Evolutionary conservation across 2,113 vertebrate species (phyloP), one percentile per base, ranked within the genome.

Genomic region (Rhinichthys klamathensis): DNA sequence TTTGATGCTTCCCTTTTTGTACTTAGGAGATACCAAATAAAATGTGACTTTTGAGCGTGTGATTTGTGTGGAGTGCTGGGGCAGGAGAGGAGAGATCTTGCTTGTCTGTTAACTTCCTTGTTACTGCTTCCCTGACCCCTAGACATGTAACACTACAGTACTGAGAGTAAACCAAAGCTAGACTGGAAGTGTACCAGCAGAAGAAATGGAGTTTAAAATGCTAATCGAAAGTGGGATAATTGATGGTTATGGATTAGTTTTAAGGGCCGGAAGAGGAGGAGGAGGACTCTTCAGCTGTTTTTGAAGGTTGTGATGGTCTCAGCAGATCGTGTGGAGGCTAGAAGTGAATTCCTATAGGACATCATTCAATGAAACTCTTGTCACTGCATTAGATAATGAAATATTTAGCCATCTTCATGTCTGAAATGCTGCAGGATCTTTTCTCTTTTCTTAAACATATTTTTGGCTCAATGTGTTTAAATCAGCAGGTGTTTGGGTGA

Each of bases 211-310:
- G 41, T 8, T 49, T 16, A 15, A 46, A 44, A 46, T 25, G 41
- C 70, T 74, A 46, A 74, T 74, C 11, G 70, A 74, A 74, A 74
- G 72, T 74, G 72, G 41, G 13, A 15, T 74, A 25, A 74, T 74
- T 49, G 49, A 74, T 27, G 72, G n/a, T 74, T 74, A 74, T 74
- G 72, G 72, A 74, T 74, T 74, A 16, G 72, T 49, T 74, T 44
- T 49, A 49, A 74, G 23, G 5, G 41, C 41, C 7, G 72, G 41
- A 44, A 23, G 63, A 35, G 16, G 70, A 25, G 70, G 38, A 15
- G 1, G 23, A n/a, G 12, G 70, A 41, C 38, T 73, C 70, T 73
- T 49, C 41, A 74, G 72, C 72, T 49, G 72, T 49, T 74, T 74
- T 74, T 74, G 72, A 74, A 49, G 72, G 72, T 74, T 74, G 11